Evolutionary conservation across 2,113 vertebrate genomes (phyloP).

Genomic region (Dipodomys stephensi): DNA sequence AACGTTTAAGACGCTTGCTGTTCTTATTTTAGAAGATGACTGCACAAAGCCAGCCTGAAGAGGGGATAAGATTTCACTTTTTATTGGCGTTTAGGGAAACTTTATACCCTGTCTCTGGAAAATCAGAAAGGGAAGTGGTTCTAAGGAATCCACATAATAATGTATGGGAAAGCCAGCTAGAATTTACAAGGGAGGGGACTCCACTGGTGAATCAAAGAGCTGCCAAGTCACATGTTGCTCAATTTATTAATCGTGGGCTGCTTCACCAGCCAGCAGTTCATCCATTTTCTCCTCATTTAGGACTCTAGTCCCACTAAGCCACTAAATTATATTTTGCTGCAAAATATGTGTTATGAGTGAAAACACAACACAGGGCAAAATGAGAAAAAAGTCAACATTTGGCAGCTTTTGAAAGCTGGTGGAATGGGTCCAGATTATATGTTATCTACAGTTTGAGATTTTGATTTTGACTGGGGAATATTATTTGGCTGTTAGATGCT

Average conservation of each 20-base stretch:
- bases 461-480: slow-evolving; percentile 57
- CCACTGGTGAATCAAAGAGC: slow-evolving; percentile 87
- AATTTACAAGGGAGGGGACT: slow-evolving; percentile 89
- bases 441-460: slow-evolving; percentile 65
- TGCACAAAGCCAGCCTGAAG: slow-evolving; percentile 86
- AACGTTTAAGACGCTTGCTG: slow-evolving; percentile 74
- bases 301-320: slow-evolving; percentile 82
- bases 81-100: slow-evolving; percentile 90
- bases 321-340: slow-evolving; percentile 84
- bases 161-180: slow-evolving; percentile 88
- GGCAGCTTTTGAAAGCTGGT: slow-evolving; percentile 79
- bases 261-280: slow-evolving; percentile 82
- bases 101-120: slow-evolving; percentile 91
- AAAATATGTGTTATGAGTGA: slow-evolving; percentile 83
- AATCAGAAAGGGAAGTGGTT: slow-evolving; percentile 93
- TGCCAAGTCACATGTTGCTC: slow-evolving; percentile 82
- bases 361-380: slow-evolving; percentile 80
- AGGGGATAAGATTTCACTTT: slow-evolving; percentile 88
- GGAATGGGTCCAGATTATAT: slow-evolving; percentile 68
- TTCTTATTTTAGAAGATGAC: slow-evolving; percentile 90
- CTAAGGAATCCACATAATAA: slow-evolving; percentile 91
- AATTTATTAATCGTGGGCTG: slow-evolving; percentile 85
- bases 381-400: slow-evolving; percentile 80
- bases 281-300: slow-evolving; percentile 84
- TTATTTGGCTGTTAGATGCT: slow-evolving; percentile 76